phyloP scores from a whole-genome alignment of 1,140 invertebrate species.

The Popillia japonica region DNA sequence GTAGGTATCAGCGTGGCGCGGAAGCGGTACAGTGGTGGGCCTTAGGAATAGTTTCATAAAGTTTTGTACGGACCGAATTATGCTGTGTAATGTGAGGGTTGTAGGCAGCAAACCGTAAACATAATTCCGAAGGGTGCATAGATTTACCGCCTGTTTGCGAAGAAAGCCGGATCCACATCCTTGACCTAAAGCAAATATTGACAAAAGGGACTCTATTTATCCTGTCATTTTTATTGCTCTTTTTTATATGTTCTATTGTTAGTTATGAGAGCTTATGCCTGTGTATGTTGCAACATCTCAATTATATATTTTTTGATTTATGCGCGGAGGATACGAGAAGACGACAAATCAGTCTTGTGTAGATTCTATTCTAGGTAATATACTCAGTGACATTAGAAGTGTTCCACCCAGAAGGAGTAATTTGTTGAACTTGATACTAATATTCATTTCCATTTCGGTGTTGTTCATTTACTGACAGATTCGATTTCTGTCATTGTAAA shows the following conservation, averaged over 20 bases:
- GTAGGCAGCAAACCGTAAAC: conserved; percentile 58
- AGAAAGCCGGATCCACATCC: conserved; percentile 44
- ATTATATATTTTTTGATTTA: no score
- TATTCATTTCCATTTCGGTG: no score
- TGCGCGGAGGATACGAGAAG: no score
- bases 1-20: neutral
- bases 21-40: conserved; percentile 7
- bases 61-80: conserved; percentile 46
- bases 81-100: conserved; percentile 53
- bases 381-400: no score
- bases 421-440: no score
- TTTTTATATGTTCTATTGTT: conserved; percentile 17
- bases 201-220: conserved; percentile 40
- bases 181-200: conserved; percentile 50
- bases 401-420: no score
- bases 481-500: no score
- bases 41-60: conserved; percentile 44
- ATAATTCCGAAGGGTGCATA: conserved; percentile 57
- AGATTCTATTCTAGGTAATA: no score
- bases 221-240: conserved; percentile 40
- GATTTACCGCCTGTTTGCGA: conserved; percentile 49
- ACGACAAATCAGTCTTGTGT: no score
- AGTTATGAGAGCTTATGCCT: neutral
- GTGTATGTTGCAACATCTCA: neutral
- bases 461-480: no score